Percentiles rank a stretch among this genome's conserved stretches.
Conservation (phyloP, 2,113 vertebrate genomes). For the Paracyprichromis sp. region DNA sequence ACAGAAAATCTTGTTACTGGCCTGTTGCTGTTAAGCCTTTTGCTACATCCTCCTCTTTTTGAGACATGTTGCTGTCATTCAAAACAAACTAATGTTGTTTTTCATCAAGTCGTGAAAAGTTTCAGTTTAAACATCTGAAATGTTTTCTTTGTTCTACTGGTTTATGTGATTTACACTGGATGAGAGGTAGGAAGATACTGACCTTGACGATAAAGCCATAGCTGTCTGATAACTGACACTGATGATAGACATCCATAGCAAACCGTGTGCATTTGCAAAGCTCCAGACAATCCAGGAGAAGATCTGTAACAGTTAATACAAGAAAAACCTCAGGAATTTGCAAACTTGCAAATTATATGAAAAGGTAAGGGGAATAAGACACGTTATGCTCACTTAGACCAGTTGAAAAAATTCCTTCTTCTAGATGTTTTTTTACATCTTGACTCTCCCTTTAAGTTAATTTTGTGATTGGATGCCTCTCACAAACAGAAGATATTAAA, state of each 20-base stretch:
- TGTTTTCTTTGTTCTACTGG: background rate
- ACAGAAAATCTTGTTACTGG: background rate
- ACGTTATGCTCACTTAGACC: background rate
- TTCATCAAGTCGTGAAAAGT: background rate
- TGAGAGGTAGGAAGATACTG: background rate
- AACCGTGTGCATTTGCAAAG: constrained; percentile 84
- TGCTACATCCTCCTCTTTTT: background rate
- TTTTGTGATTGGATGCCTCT: background rate
- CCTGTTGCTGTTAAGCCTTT: background rate
- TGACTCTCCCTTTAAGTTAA: background rate
- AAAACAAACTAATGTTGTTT: background rate
- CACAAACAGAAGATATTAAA: background rate
- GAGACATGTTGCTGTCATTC: background rate
- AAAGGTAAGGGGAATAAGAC: background rate
- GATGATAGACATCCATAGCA: constrained; percentile 84
- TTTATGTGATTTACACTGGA: background rate
- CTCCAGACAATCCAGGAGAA: constrained; percentile 86
- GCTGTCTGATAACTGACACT: constrained; percentile 88
- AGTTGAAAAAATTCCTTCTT: background rate
- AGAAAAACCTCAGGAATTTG: background rate
- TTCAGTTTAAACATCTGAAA: background rate
- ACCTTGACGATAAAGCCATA: constrained; percentile 84
- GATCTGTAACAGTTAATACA: constrained; percentile 67
- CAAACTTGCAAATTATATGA: too few species aligned
- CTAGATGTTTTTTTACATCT: background rate